These are phyloP conservation scores for Drosophila carrolli DNA, from an alignment of 1,140 invertebrate genomes.

Conservation along the genomic window DNA sequence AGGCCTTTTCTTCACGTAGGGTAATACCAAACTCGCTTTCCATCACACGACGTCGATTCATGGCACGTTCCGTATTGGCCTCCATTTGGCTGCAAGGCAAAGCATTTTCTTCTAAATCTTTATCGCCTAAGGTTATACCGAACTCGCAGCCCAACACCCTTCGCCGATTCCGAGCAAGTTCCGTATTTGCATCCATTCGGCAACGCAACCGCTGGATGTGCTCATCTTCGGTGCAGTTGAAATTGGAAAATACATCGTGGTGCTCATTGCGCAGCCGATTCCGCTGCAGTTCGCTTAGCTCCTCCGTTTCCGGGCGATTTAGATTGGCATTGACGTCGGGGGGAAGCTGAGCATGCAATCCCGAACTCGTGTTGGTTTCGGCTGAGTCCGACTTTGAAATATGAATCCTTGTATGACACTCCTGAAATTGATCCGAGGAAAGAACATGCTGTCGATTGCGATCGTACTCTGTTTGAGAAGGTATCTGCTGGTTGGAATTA, in stretches of 20 bases:
- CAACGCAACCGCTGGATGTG: constrained; percentile 19
- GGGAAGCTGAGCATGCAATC: constrained; percentile 14
- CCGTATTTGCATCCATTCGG: constrained; percentile 31
- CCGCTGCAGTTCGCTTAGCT: constrained; percentile 66
- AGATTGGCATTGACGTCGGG: constrained; percentile 74
- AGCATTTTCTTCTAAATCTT: background rate
- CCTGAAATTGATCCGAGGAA: constrained; percentile 53
- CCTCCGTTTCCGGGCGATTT: constrained; percentile 21
- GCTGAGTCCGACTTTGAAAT: constrained; percentile 5
- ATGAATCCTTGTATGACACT: constrained; percentile 42
- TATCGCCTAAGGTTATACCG: constrained; percentile 30
- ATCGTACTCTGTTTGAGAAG: constrained; percentile 2
- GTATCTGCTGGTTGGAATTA: constrained; percentile 41
- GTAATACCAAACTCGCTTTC: constrained; percentile 61
- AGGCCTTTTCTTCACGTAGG: background rate
- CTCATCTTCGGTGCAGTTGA: constrained; percentile 48
- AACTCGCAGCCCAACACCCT: constrained; percentile 63
- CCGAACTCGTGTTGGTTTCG: constrained; percentile 1
- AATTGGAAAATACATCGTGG: constrained; percentile 54
- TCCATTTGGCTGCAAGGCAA: constrained; percentile 12
- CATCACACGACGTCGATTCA: constrained; percentile 53
- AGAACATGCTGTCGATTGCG: constrained; percentile 55
- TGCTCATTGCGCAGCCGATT: constrained; percentile 73
- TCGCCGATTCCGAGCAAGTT: constrained; percentile 42
- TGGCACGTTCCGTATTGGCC: constrained; percentile 32